Conservation (phyloP, 2,113 vertebrate genomes). For the Pomatostomus ruficeps region DNA sequence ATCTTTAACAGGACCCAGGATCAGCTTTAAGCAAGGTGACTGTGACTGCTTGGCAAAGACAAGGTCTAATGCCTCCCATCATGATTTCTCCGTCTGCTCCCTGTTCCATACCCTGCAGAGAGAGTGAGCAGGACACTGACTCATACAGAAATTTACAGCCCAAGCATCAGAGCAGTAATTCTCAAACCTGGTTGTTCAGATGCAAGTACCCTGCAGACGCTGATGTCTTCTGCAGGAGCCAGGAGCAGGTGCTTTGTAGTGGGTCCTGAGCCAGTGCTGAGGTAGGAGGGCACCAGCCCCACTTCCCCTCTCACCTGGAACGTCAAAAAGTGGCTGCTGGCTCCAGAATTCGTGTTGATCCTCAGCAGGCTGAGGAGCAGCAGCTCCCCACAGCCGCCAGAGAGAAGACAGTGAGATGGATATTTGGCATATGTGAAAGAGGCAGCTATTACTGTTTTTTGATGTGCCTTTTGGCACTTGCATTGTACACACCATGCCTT, state of each 20-base stretch:
- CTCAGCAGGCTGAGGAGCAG: neutral
- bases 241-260: neutral
- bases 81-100: rapidly evolving
- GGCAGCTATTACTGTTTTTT: neutral
- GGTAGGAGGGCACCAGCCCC: neutral
- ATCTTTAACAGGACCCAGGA: neutral
- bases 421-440: neutral
- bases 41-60: neutral
- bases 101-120: neutral
- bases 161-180: neutral
- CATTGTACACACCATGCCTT: neutral
- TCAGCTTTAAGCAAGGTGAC: neutral
- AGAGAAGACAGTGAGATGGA: neutral
- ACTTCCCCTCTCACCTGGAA: neutral
- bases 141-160: neutral
- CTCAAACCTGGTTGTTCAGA: neutral
- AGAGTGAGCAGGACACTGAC: neutral
- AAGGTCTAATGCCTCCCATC: rapidly evolving
- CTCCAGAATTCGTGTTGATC: neutral
- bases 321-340: rapidly evolving
- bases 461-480: neutral
- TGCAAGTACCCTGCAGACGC: neutral
- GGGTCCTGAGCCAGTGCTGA: rapidly evolving
- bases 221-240: rapidly evolving
- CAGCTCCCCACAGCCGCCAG: rapidly evolving